Conservation (phyloP, 2,113 vertebrate species). For the Solea senegalensis region DNA sequence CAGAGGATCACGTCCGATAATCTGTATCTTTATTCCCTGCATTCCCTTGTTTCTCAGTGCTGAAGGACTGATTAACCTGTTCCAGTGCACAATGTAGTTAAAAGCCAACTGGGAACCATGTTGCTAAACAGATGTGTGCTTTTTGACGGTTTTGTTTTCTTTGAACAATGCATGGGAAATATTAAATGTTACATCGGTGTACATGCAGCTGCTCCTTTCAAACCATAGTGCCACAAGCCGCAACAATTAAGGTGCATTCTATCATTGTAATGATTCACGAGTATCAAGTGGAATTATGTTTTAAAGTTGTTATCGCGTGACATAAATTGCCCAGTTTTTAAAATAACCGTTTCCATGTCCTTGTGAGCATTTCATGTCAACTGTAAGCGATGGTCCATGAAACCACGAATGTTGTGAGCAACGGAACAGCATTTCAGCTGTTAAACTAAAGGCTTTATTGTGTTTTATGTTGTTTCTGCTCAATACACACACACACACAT, state of each 20-base stretch:
- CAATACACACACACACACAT: not conserved
- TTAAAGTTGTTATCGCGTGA: not conserved
- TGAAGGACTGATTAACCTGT: slow-evolving; percentile 6
- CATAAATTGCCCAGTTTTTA: not conserved
- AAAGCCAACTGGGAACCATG: slow-evolving; percentile 20
- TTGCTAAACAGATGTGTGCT: slow-evolving; percentile 17
- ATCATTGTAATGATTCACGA: slow-evolving; percentile 7
- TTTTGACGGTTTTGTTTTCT: slow-evolving; percentile 19
- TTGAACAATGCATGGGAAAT: slow-evolving; percentile 35
- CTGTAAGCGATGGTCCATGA: not conserved
- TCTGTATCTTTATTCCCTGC: slow-evolving; percentile 40
- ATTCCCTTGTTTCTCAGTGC: slow-evolving; percentile 57
- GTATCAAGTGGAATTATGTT: slow-evolving; percentile 2
- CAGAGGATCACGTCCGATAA: slow-evolving; percentile 18
- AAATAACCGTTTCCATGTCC: not conserved
- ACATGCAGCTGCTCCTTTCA: slow-evolving; percentile 1
- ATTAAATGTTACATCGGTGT: slow-evolving; percentile 13
- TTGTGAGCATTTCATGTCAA: slow-evolving; percentile 11
- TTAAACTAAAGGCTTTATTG: slow-evolving; percentile 1
- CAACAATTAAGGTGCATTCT: slow-evolving; percentile 11
- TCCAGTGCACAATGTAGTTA: slow-evolving; percentile 11
- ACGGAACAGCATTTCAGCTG: slow-evolving; percentile 8
- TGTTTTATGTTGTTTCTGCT: slow-evolving; percentile 18
- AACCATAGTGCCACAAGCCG: slow-evolving; percentile 19
- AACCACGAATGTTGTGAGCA: not conserved